Percentiles rank a stretch among this genome's conserved stretches.
Conservation (phyloP, 2,888 invertebrate genomes). For the Drosophila paranaensis region DNA sequence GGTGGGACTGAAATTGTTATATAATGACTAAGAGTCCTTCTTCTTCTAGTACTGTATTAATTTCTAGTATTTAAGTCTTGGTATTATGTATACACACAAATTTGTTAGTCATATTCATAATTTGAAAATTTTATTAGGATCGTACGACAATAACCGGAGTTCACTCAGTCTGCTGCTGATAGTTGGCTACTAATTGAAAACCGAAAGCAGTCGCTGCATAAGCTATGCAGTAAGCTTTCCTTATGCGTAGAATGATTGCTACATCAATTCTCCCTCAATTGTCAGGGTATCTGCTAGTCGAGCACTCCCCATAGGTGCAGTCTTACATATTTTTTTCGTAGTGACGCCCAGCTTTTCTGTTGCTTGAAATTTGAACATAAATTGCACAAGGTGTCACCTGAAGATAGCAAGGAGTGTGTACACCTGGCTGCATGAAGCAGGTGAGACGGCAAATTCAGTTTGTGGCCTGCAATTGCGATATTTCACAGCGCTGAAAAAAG, state of each 20-base stretch:
- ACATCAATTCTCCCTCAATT: neutral
- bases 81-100: neutral
- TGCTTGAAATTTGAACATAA: slow-evolving; percentile 64
- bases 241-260: neutral
- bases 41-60: neutral
- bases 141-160: neutral
- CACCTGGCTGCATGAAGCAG: slow-evolving; percentile 29
- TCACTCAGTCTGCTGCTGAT: neutral
- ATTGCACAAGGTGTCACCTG: slow-evolving; percentile 73
- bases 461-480: slow-evolving; percentile 47
- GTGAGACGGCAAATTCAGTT: slow-evolving; percentile 45
- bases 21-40: too few species aligned
- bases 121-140: neutral
- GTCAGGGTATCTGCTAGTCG: neutral
- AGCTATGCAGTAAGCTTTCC: neutral
- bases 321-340: slow-evolving; percentile 12
- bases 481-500: slow-evolving; percentile 53
- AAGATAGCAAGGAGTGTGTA: slow-evolving; percentile 61
- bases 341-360: slow-evolving; percentile 39
- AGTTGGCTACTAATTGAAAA: neutral
- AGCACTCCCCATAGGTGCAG: neutral
- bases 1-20: too few species aligned
- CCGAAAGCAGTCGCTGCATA: too few species aligned
- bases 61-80: neutral
- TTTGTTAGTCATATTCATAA: neutral